Evolutionary conservation across 2,797 vertebrate species (phyloP), one percentile per base, ranked within the genome.

Genomic region (Danio aesculapii): DNA sequence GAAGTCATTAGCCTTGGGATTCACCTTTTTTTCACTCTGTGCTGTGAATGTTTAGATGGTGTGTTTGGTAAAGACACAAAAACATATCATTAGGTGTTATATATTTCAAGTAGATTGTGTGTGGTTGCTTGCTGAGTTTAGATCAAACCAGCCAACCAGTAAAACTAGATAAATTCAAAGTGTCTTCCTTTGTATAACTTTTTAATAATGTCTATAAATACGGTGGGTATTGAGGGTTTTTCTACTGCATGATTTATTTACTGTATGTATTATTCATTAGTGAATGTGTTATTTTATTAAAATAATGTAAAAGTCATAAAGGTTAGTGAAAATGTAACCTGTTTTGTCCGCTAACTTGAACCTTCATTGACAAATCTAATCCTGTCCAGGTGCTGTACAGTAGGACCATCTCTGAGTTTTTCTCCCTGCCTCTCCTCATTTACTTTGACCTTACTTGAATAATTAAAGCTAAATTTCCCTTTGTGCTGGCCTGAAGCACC

Each of bases 231-330:
- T n/a, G 11, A 30, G 46, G 21, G 7, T 17, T 11, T 53, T 7
- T 39, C 11, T n/a, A 13, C 39, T 63, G 16, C 14, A 53, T 58
- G 44, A 50, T 63, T n/a, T 43, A 43, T 75, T 43, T 14, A n/a
- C n/a, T n/a, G n/a, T n/a, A 72, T 74, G 71, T 47, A 59, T 63
- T 52, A 64, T 53, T 52, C n/a, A 75, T 41, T 43, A 53, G 14
- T 9, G 8, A 63, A 75, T 19, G 16, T n/a, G 13, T 53, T 52
- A 4, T 52, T 30, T n/a, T 74, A 14, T 69, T 59, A 41, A 69
- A 39, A 59, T n/a, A 10, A 2, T 47, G 9, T 59, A 47, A 13
- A 30, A 46, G 43, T 69, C 52, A 39, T 39, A 59, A 30, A 77
- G 14, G 52, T 58, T 53, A 67, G n/a, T 43, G 19, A 14, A 14